A percentile compares a stretch with the other conserved stretches of the same genome.
Evolutionary conservation across 2,797 vertebrate genomes (phyloP).

Genomic region (Enteromius radiatus): DNA sequence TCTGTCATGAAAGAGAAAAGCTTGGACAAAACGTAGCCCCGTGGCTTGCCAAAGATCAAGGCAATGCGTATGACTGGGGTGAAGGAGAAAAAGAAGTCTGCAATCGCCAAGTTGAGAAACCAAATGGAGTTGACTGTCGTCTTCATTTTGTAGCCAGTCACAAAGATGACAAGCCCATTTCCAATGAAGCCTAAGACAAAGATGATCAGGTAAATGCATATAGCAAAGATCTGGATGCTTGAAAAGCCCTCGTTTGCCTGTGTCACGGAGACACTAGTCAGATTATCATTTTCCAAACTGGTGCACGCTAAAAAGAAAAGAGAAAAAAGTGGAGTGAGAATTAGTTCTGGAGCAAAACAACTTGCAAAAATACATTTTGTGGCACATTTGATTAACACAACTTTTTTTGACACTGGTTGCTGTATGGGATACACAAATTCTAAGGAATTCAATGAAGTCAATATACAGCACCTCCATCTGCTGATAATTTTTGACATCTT

Average conservation of each 20-base stretch:
- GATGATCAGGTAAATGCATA: slow-evolving; percentile 61
- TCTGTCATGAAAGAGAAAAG: slow-evolving; percentile 53
- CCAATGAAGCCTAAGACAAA: slow-evolving; percentile 64
- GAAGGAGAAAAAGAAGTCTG: slow-evolving; percentile 70
- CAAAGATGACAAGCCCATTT: slow-evolving; percentile 72
- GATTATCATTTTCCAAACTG: not conserved
- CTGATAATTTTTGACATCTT: too few species aligned
- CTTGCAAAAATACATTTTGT: not conserved
- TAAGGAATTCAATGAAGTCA: too few species aligned
- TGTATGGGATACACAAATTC: too few species aligned
- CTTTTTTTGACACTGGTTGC: too few species aligned
- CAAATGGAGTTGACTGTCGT: slow-evolving; percentile 69
- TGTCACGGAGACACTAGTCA: not conserved
- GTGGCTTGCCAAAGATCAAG: not conserved
- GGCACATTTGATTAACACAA: not conserved
- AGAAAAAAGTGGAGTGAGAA: not conserved
- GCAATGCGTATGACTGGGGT: slow-evolving; percentile 65
- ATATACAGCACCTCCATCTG: too few species aligned
- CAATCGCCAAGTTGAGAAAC: slow-evolving; percentile 74
- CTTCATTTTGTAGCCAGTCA: slow-evolving; percentile 74
- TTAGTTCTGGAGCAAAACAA: not conserved
- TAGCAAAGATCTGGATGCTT: not conserved
- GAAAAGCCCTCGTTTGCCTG: not conserved
- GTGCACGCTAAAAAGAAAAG: not conserved
- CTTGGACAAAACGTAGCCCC: slow-evolving; percentile 67